Percentiles rank a stretch among this genome's conserved stretches.
phyloP scores from a whole-genome alignment of 2,888 invertebrate genomes.

The Machimus rusticus region DNA sequence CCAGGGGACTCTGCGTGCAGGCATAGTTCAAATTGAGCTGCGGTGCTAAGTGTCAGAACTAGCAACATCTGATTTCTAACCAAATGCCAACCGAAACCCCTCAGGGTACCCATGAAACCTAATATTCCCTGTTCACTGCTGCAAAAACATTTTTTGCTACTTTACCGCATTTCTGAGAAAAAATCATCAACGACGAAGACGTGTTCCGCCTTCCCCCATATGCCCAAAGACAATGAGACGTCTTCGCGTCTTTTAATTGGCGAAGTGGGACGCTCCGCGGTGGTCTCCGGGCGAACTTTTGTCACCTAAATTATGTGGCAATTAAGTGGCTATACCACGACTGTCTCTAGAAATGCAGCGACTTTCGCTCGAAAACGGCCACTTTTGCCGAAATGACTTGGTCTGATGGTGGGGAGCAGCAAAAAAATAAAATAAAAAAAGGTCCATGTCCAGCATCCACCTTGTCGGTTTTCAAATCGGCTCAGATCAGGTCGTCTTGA shows the following conservation, averaged over 20 bases:
- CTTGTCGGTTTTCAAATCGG: neutral
- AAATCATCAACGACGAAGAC: neutral
- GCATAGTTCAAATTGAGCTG: neutral
- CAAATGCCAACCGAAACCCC: neutral
- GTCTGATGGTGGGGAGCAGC: neutral
- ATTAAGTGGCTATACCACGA: neutral
- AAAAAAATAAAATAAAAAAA: neutral
- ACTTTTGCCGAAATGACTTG: neutral
- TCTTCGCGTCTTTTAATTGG: neutral
- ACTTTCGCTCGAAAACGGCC: neutral
- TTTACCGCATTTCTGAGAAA: neutral
- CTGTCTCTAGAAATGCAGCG: neutral
- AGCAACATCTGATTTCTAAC: neutral
- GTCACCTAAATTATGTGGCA: neutral
- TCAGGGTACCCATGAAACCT: neutral
- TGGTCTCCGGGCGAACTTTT: neutral
- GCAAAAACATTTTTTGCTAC: neutral
- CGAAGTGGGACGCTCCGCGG: neutral
- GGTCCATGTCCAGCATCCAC: neutral
- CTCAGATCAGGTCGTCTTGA: neutral
- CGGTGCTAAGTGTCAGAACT: neutral
- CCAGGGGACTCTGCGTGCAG: neutral
- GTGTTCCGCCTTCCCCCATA: neutral
- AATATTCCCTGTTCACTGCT: neutral
- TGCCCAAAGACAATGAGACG: neutral